phyloP scores from a whole-genome alignment of 23 tunicate genomes.

The Halocynthia roretzi region DNA sequence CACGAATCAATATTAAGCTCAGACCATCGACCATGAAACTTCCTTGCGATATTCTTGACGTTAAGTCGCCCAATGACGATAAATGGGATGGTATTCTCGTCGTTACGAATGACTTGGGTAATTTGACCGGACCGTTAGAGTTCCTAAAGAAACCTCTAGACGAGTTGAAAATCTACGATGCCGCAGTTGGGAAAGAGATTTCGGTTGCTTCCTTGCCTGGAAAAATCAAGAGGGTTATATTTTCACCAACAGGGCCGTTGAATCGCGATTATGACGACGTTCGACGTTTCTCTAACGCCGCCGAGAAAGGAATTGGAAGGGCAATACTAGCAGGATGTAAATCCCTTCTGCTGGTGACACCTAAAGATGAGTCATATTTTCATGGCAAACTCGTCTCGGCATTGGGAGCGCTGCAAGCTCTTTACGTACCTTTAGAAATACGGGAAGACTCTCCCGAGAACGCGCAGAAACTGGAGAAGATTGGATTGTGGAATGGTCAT shows the following conservation, averaged over 20 bases:
- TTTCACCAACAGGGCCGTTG: conserved; percentile 87
- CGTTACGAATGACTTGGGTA: conserved; percentile 14
- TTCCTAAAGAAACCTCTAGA: conserved; percentile 43
- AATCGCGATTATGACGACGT: conserved; percentile 95
- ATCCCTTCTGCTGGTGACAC: conserved; percentile 52
- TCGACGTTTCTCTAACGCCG: conserved; percentile 86
- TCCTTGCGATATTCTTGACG: conserved; percentile 18
- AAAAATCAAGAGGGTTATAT: conserved; percentile 50
- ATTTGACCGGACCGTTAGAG: conserved; percentile 19
- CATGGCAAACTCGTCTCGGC: conserved; percentile 61
- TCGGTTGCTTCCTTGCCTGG: conserved; percentile 24
- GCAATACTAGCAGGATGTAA: conserved; percentile 80
- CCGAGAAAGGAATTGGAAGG: conserved; percentile 49
- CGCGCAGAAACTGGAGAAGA: conserved; percentile 32
- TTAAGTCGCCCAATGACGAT: conserved; percentile 7
- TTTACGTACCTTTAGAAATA: conserved; percentile 81
- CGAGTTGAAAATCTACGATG: conserved; percentile 19
- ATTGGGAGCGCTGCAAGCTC: conserved; percentile 70
- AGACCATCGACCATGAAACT: conserved; percentile 6
- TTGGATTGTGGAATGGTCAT: conserved; percentile 12
- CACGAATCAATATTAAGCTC: not conserved
- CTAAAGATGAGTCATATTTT: conserved; percentile 2
- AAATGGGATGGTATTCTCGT: conserved; percentile 24
- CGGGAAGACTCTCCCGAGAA: conserved; percentile 76
- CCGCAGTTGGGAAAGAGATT: conserved; percentile 25